A percentile compares a stretch with the other conserved stretches of the same genome.
These are phyloP conservation scores for Diplodus puntazzo DNA, from an alignment of 2,797 vertebrate genomes.

Conservation along the genomic window DNA sequence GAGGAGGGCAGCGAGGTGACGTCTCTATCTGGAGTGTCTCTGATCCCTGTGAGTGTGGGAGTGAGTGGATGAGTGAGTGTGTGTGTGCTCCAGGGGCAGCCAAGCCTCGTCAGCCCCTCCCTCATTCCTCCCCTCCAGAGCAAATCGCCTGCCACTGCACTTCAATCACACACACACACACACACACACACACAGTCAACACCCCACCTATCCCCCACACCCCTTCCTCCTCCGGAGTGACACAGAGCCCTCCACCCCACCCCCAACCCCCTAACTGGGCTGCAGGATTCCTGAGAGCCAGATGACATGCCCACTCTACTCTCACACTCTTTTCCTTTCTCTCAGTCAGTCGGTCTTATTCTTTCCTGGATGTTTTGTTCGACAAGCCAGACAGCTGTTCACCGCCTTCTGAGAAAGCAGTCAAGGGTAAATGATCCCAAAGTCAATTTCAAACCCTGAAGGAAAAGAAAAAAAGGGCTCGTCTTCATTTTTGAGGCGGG, in stretches of 20 bases:
- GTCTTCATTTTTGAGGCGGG: not conserved
- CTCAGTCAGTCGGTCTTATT: not conserved
- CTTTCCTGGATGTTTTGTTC: not conserved
- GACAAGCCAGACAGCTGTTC: slow-evolving; percentile 20
- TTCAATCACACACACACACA: slow-evolving; percentile 62
- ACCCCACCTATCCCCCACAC: slow-evolving; percentile 49
- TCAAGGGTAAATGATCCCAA: not conserved
- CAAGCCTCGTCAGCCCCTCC: slow-evolving; percentile 70
- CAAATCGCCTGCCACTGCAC: slow-evolving; percentile 68
- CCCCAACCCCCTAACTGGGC: slow-evolving; percentile 16
- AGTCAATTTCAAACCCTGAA: slow-evolving; percentile 20
- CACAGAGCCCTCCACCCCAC: slow-evolving; percentile 49
- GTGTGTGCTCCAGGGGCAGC: slow-evolving; percentile 58
- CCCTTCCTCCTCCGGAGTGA: slow-evolving; percentile 65
- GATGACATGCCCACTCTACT: slow-evolving; percentile 59
- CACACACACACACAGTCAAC: slow-evolving; percentile 54
- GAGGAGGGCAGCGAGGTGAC: slow-evolving; percentile 54
- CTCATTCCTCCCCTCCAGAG: slow-evolving; percentile 69
- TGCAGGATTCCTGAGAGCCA: slow-evolving; percentile 60
- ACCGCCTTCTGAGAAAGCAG: not conserved
- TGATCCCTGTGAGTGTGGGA: slow-evolving; percentile 57
- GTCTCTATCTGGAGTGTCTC: slow-evolving; percentile 68
- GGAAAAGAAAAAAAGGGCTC: not conserved
- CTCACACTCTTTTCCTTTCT: slow-evolving; percentile 34
- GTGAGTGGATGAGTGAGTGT: slow-evolving; percentile 34